These are phyloP conservation scores for Drosophila ustulata DNA, from an alignment of 2,888 invertebrate genomes.

Conservation along the genomic window DNA sequence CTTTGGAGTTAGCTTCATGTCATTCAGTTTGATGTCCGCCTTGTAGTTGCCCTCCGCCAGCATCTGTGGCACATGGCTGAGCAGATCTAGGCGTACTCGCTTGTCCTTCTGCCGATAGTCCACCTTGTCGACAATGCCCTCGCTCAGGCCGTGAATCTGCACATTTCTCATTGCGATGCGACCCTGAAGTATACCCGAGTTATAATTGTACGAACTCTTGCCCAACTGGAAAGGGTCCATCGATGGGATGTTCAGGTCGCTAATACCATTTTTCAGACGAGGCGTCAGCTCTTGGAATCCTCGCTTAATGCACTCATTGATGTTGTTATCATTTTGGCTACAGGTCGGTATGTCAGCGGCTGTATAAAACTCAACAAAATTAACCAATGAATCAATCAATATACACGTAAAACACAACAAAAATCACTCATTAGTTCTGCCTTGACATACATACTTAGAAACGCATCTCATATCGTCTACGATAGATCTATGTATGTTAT, in stretches of 20 bases:
- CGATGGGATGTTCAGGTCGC: slow-evolving; percentile 81
- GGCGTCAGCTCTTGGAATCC: slow-evolving; percentile 86
- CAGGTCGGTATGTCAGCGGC: slow-evolving; percentile 86
- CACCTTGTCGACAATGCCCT: slow-evolving; percentile 86
- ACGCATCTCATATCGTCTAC: slow-evolving; percentile 44
- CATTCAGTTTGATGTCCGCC: slow-evolving; percentile 88
- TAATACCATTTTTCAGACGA: slow-evolving; percentile 82
- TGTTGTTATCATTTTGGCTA: slow-evolving; percentile 86
- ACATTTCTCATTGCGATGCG: slow-evolving; percentile 85
- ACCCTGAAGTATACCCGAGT: slow-evolving; percentile 79
- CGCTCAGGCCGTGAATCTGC: slow-evolving; percentile 86
- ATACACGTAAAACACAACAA: not conserved
- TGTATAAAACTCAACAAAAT: slow-evolving; percentile 33
- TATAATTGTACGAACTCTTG: slow-evolving; percentile 78
- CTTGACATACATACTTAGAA: slow-evolving; percentile 66
- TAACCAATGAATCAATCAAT: slow-evolving; percentile 13
- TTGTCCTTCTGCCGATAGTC: slow-evolving; percentile 83
- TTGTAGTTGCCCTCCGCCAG: slow-evolving; percentile 87
- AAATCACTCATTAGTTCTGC: slow-evolving; percentile 27
- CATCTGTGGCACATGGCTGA: slow-evolving; percentile 86
- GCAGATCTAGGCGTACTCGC: slow-evolving; percentile 87
- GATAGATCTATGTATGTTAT: slow-evolving; percentile 44
- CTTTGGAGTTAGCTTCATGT: slow-evolving; percentile 87
- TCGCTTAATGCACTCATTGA: slow-evolving; percentile 87
- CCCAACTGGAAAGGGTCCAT: slow-evolving; percentile 82